phyloP scores from a whole-genome alignment of 2,888 invertebrate genomes.

The Hemaris fuciformis region DNA sequence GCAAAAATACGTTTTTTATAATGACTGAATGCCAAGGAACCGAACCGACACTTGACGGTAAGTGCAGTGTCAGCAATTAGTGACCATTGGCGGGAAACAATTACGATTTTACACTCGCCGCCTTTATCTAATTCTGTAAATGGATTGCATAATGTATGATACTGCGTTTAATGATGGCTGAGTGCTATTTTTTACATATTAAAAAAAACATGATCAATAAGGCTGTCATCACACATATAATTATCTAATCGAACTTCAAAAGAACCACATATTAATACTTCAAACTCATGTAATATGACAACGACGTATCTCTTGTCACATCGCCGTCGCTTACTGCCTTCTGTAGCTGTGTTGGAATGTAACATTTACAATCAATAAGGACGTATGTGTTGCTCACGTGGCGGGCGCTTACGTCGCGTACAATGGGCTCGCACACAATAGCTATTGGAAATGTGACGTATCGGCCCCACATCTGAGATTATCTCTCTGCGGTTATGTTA shows the following conservation, averaged over 20 bases:
- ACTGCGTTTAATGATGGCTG: no score
- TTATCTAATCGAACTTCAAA: neutral
- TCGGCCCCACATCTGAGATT: slow-evolving; percentile 69
- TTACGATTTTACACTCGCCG: no score
- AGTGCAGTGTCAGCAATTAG: no score
- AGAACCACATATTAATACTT: neutral
- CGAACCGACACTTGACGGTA: no score
- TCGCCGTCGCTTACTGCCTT: neutral
- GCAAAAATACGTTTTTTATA: no score
- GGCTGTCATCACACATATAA: no score
- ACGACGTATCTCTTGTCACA: neutral
- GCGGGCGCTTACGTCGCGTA: neutral
- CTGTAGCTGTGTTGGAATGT: neutral
- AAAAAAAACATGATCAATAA: no score
- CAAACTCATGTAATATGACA: neutral
- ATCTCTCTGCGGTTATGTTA: slow-evolving; percentile 66
- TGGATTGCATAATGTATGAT: no score
- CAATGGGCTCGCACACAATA: slow-evolving; percentile 54
- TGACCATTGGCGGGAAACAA: no score
- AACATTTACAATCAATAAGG: neutral
- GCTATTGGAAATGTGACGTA: slow-evolving; percentile 74
- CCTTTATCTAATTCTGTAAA: no score
- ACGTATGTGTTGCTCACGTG: neutral
- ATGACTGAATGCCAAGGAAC: no score
- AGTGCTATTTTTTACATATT: no score